Conservation (phyloP, 2,888 invertebrate genomes). For the Chrysopilus asiliformis region DNA sequence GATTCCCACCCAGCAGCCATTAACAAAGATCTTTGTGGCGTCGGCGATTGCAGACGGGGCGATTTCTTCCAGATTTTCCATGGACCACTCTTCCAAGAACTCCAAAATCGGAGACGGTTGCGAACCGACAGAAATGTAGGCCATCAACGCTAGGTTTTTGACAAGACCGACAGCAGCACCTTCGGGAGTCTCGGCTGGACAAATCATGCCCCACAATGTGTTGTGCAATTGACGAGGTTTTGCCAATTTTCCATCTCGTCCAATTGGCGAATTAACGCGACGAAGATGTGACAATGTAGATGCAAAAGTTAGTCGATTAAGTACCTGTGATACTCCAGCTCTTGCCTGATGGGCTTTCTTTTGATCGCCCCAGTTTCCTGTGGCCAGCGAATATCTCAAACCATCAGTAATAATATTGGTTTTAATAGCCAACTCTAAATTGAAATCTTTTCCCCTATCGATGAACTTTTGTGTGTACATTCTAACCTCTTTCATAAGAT, state of each 20-base stretch:
- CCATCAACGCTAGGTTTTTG: slow-evolving; percentile 98
- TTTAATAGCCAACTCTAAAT: slow-evolving; percentile 77
- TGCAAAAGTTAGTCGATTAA: slow-evolving; percentile 96
- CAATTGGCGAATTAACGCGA: slow-evolving; percentile 97
- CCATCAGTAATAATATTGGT: slow-evolving; percentile 98
- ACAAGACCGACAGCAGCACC: slow-evolving; percentile 94
- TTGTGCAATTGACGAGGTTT: slow-evolving; percentile 98
- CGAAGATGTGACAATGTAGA: slow-evolving; percentile 96
- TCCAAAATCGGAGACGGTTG: slow-evolving; percentile 98
- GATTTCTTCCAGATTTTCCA: slow-evolving; percentile 99
- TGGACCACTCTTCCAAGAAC: slow-evolving; percentile 99
- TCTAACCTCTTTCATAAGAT: slow-evolving; percentile 91
- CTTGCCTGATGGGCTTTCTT: slow-evolving; percentile 95
- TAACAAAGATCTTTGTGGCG: slow-evolving; percentile 99
- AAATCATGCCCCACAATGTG: slow-evolving; percentile 99
- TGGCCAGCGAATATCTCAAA: slow-evolving; percentile 92
- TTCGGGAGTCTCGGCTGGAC: slow-evolving; percentile 99
- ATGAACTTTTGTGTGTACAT: slow-evolving; percentile 99
- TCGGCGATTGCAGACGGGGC: slow-evolving; percentile 97
- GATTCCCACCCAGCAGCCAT: slow-evolving; percentile 98
- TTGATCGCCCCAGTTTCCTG: slow-evolving; percentile 99
- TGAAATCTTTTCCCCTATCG: slow-evolving; percentile 97
- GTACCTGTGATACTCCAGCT: slow-evolving; percentile 36
- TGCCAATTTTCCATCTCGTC: slow-evolving; percentile 96
- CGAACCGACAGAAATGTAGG: slow-evolving; percentile 98